These are phyloP conservation scores for Villa cingulata DNA, from an alignment of 2,888 invertebrate genomes.

Conservation along the genomic window DNA sequence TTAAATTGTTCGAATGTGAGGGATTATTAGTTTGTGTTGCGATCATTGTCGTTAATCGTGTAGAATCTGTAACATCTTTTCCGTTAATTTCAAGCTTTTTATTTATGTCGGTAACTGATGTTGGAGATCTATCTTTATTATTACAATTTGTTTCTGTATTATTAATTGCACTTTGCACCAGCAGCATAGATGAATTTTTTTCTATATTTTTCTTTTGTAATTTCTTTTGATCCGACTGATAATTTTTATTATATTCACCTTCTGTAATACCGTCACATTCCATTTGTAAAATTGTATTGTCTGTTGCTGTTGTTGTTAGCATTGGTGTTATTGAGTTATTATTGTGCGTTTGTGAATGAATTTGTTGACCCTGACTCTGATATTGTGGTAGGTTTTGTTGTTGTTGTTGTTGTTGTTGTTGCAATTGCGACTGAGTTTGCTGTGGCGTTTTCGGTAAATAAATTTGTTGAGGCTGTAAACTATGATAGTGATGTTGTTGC, in stretches of 20 bases:
- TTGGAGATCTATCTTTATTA: background rate
- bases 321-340: conserved; percentile 1
- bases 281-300: conserved; percentile 11
- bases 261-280: conserved; percentile 1
- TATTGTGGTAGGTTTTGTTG: conserved; percentile 16
- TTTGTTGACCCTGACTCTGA: conserved; percentile 1
- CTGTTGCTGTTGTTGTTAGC: conserved; percentile 2
- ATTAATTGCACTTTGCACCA: conserved; percentile 14
- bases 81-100: background rate
- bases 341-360: background rate
- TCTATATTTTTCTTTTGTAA: background rate
- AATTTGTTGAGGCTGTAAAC: conserved; percentile 21
- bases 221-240: background rate
- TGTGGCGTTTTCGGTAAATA: conserved; percentile 14
- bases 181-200: background rate
- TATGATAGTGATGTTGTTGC: conserved; percentile 26
- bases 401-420: conserved; percentile 10
- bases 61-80: conserved; percentile 10
- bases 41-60: background rate
- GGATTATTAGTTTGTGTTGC: background rate
- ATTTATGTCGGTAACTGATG: background rate
- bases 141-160: conserved; percentile 5
- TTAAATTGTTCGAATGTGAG: conserved; percentile 1
- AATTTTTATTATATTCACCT: too few species aligned
- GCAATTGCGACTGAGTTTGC: conserved; percentile 16